Percentiles rank a stretch among this genome's conserved stretches.
Conservation (phyloP, 2,888 invertebrate genomes). For the Chalcosyrphus nemorum region DNA sequence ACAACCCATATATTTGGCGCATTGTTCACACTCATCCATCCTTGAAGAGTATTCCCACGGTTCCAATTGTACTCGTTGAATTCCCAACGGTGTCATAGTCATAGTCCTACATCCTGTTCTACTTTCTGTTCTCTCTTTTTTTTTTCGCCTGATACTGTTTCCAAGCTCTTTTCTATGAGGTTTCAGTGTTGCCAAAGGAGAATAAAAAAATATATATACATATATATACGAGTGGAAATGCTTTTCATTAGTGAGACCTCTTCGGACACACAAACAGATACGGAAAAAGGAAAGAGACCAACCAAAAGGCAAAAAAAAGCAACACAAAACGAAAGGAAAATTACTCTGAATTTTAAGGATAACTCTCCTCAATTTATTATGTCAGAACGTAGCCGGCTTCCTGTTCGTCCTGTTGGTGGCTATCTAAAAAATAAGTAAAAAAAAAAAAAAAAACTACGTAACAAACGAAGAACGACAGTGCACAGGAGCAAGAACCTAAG, state of each 20-base stretch:
- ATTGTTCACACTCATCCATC: constrained; percentile 58
- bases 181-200: constrained; percentile 1
- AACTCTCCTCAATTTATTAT: constrained; percentile 67
- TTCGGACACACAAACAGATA: constrained; percentile 27
- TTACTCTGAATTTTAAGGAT: constrained; percentile 59
- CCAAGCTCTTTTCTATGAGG: constrained; percentile 8
- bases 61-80: constrained; percentile 43
- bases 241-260: constrained; percentile 60
- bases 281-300: not conserved
- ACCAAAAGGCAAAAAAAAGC: not conserved
- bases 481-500: constrained; percentile 32
- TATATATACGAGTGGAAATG: constrained; percentile 51
- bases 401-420: constrained; percentile 33
- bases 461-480: constrained; percentile 30
- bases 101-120: constrained; percentile 47
- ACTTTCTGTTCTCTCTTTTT: not conserved
- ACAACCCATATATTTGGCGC: constrained; percentile 20
- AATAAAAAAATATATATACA: constrained; percentile 12
- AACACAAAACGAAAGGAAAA: constrained; percentile 54
- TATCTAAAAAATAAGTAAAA: not conserved
- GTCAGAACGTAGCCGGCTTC: constrained; percentile 41
- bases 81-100: constrained; percentile 64
- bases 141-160: not conserved
- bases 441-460: constrained; percentile 12
- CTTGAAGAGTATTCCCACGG: constrained; percentile 61